Evolutionary conservation across 2,797 vertebrate genomes (phyloP).

Genomic region (Stomatorhinus walkeri): DNA sequence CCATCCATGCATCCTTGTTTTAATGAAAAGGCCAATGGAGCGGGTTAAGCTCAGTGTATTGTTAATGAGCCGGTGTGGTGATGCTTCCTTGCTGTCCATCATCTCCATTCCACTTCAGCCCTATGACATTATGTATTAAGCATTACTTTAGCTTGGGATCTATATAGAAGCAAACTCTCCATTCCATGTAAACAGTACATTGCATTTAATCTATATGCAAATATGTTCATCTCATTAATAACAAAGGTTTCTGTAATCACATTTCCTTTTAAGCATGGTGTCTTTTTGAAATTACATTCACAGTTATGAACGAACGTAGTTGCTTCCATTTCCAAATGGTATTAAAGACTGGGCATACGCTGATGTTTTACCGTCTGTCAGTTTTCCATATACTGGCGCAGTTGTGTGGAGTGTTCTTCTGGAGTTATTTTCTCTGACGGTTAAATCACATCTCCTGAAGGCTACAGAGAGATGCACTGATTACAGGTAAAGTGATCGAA

Average conservation of each 20-base stretch:
- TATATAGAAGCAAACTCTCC: background rate
- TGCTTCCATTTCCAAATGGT: background rate
- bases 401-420: background rate
- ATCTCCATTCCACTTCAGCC: background rate
- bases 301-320: background rate
- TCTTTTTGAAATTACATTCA: background rate
- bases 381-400: background rate
- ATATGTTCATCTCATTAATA: background rate
- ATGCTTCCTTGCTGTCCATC: background rate
- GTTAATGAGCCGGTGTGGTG: background rate
- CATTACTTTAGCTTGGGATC: background rate
- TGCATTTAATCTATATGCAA: constrained; percentile 13
- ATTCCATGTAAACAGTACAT: background rate
- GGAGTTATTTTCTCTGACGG: background rate
- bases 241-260: background rate
- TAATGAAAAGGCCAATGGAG: background rate
- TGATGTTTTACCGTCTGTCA: background rate
- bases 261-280: background rate
- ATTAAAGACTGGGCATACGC: background rate
- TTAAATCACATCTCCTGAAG: background rate
- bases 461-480: background rate
- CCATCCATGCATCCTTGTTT: background rate
- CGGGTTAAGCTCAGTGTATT: background rate
- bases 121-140: background rate
- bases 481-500: background rate